phyloP scores from a whole-genome alignment of 2,888 invertebrate genomes.

The Chesias legatella region DNA sequence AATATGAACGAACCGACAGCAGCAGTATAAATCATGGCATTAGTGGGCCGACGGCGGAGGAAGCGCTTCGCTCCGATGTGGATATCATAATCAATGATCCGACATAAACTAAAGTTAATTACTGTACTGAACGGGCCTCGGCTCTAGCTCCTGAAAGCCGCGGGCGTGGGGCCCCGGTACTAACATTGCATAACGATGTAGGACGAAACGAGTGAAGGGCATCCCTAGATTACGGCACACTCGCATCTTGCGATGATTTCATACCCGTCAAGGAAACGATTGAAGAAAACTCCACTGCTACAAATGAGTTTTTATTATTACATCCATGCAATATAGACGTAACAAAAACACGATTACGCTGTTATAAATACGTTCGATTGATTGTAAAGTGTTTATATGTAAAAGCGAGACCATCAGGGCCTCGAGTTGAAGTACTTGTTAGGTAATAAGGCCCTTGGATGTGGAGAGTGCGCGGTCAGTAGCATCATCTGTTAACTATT shows the following conservation, averaged over 20 bases:
- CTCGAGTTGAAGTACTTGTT: constrained; percentile 51
- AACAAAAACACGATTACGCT: constrained; percentile 36
- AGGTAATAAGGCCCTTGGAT: constrained; percentile 41
- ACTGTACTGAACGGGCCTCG: constrained; percentile 29
- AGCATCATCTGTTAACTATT: constrained; percentile 41
- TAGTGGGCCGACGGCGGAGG: constrained; percentile 47
- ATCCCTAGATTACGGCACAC: constrained; percentile 61
- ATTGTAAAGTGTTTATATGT: constrained; percentile 34
- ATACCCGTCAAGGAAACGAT: constrained; percentile 69
- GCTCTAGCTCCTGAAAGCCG: constrained; percentile 47
- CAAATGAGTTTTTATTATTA: constrained; percentile 35
- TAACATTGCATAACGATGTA: constrained; percentile 55
- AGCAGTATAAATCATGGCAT: constrained; percentile 58
- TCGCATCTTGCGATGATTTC: constrained; percentile 61
- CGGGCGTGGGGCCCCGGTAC: constrained; percentile 39
- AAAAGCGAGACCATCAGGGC: constrained; percentile 40
- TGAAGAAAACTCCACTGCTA: constrained; percentile 47
- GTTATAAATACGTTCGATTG: constrained; percentile 32
- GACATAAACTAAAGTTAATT: constrained; percentile 46
- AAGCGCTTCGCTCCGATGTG: constrained; percentile 35
- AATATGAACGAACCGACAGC: constrained; percentile 43
- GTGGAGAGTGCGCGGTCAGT: constrained; percentile 32
- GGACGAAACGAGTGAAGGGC: constrained; percentile 56
- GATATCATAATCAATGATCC: constrained; percentile 51
- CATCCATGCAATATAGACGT: constrained; percentile 29